Conservation (phyloP, 1,140 invertebrate genomes). For the Drosophila orosa region DNA sequence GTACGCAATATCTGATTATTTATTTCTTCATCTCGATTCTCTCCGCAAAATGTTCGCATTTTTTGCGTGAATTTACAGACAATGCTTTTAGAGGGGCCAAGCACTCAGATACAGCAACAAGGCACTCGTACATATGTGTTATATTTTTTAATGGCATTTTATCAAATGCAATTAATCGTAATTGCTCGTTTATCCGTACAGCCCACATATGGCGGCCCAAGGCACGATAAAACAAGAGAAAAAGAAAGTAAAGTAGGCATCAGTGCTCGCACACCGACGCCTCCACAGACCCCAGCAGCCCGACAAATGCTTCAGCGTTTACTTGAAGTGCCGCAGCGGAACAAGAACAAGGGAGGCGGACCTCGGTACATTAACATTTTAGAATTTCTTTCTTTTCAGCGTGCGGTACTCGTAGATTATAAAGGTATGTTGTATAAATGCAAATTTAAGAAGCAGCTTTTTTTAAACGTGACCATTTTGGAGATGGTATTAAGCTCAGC, state of each 20-base stretch:
- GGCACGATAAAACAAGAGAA: slow-evolving; percentile 37
- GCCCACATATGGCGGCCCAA: slow-evolving; percentile 45
- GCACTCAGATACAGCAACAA: slow-evolving; percentile 31
- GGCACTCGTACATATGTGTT: slow-evolving; percentile 50
- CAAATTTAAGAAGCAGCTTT: neutral
- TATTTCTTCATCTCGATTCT: slow-evolving; percentile 6
- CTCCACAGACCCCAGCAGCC: slow-evolving; percentile 23
- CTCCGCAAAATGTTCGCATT: slow-evolving; percentile 28
- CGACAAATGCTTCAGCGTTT: slow-evolving; percentile 20
- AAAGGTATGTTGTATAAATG: slow-evolving; percentile 7
- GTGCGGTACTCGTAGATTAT: slow-evolving; percentile 1
- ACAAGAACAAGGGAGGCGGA: slow-evolving; percentile 51
- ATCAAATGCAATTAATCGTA: slow-evolving; percentile 81
- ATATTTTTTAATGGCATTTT: slow-evolving; percentile 75
- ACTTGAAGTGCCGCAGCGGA: slow-evolving; percentile 49
- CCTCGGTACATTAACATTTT: slow-evolving; percentile 76
- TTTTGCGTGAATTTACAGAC: slow-evolving; percentile 42
- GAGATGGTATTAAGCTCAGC: neutral
- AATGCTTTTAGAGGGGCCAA: slow-evolving; percentile 7
- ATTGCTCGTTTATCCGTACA: slow-evolving; percentile 70
- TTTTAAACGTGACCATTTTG: neutral
- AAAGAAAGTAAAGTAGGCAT: slow-evolving; percentile 51
- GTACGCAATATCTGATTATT: neutral
- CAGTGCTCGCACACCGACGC: slow-evolving; percentile 60
- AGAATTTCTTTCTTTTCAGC: slow-evolving; percentile 45